Evolutionary conservation across 2,797 vertebrate species (phyloP).

Genomic region (Hypotaenidia okinawae): DNA sequence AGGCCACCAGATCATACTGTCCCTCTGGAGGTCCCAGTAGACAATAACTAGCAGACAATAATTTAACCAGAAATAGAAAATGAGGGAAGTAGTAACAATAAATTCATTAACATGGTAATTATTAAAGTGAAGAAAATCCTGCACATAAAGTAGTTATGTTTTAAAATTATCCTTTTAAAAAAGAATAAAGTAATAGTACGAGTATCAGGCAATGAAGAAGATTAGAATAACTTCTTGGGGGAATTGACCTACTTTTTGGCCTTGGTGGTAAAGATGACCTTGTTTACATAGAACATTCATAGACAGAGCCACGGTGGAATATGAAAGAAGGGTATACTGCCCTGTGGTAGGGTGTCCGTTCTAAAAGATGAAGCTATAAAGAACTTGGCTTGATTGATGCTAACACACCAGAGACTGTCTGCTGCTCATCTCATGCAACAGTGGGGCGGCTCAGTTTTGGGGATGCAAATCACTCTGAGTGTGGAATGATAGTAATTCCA

Average conservation of each 20-base stretch:
- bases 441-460: background rate
- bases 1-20: slow-evolving; percentile 30
- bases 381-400: background rate
- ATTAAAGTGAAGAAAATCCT: slow-evolving; percentile 39
- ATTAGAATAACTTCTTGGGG: slow-evolving; percentile 51
- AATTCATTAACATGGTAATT: slow-evolving; percentile 53
- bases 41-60: slow-evolving; percentile 66
- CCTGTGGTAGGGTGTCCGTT: background rate
- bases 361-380: background rate
- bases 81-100: slow-evolving; percentile 58
- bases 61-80: slow-evolving; percentile 67
- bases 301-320: background rate
- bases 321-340: background rate
- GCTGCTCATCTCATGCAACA: background rate
- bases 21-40: slow-evolving; percentile 42
- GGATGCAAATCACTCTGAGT: background rate
- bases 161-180: slow-evolving; percentile 37
- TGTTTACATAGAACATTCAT: background rate
- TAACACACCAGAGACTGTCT: background rate
- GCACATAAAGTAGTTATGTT: background rate
- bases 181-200: slow-evolving; percentile 5
- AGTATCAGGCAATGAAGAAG: slow-evolving; percentile 25
- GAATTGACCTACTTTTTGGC: slow-evolving; percentile 59
- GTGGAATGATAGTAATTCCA: background rate
- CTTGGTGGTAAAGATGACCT: slow-evolving; percentile 62